Conservation (phyloP, 2,113 vertebrate species). For the Dunckerocampus dactyliophorus region DNA sequence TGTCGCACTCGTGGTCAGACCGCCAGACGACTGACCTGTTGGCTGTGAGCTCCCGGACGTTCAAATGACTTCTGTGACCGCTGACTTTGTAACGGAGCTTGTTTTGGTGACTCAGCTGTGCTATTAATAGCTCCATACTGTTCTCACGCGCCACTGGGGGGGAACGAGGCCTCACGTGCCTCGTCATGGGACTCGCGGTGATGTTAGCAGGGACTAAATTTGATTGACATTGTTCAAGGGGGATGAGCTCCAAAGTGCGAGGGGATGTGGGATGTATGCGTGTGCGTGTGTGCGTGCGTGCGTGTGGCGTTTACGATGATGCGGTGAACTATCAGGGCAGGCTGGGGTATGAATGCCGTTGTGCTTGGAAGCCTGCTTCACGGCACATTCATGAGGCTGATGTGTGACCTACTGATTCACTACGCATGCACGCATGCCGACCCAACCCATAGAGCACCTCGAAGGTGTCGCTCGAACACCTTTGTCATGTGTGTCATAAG, state of each 20-base stretch:
- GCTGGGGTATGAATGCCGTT: background rate
- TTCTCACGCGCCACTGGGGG: constrained; percentile 38
- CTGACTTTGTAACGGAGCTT: constrained; percentile 45
- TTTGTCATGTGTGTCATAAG: constrained; percentile 52
- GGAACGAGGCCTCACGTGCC: constrained; percentile 32
- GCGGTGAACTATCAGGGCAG: constrained; percentile 11
- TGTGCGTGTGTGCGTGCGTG: constrained; percentile 15
- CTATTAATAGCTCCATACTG: constrained; percentile 60
- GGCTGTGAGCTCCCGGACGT: constrained; percentile 18
- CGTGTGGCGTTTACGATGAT: constrained; percentile 5
- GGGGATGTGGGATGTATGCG: background rate
- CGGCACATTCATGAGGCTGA: constrained; percentile 62
- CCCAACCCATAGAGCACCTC: constrained; percentile 44
- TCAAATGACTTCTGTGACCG: constrained; percentile 52
- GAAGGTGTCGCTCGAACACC: constrained; percentile 26
- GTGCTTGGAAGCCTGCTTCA: constrained; percentile 15
- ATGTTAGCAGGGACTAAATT: constrained; percentile 47
- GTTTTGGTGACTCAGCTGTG: constrained; percentile 49
- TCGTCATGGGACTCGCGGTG: constrained; percentile 31
- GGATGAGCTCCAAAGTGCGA: constrained; percentile 22
- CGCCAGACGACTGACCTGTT: constrained; percentile 17
- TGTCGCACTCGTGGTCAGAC: background rate
- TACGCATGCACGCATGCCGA: constrained; percentile 49
- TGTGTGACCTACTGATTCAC: constrained; percentile 29
- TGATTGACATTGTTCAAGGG: constrained; percentile 50